Base-by-base conservation (phyloP, 2,797 vertebrate species). In the Epinephelus awoara region DNA sequence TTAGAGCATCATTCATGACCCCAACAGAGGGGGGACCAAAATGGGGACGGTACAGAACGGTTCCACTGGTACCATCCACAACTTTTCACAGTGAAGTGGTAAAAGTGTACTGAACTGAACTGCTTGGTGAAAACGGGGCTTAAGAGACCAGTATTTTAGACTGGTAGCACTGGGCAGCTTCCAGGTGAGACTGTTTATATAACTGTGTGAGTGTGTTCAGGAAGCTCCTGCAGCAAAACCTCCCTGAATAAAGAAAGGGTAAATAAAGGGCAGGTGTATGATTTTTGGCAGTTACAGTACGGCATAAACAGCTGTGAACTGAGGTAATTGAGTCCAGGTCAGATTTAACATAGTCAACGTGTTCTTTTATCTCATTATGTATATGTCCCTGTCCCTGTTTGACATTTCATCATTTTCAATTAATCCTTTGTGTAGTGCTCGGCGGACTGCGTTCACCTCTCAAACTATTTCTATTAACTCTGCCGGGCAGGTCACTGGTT, bases 321-420 rank as follows among this genome's bases (percentile, higher is more conserved):
- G 2, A 69, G n/a, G 34, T 73, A 49, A 80, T 42, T 40, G 63
- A 75, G 8, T 38, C 15, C 4, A 27, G 73, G 72, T 79, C 71
- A 79, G 0, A 58, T 72, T 77, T 71, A 73, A 59, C 63, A 83
- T 25, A 46, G 18, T 23, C 69, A 79, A 61, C 1, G 15, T 62
- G 66, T 17, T 5, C 38, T 67, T 75, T 84, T 54, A 67, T 74
- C 72, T 78, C 49, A 46, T 80, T 58, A 75, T 67, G 69, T 83
- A 38, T 44, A 77, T 54, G 46, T 68, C 11, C 25, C 66, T 61
- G 62, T 73, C 77, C 50, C 78, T 77, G 15, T 77, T 73, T 88
- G 82, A 89, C 80, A 71, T 85, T 80, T 75, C 63, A 68, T 88
- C 34, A 65, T 66, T 83, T 79, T 77, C 73, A 79, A n/a, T 87